Percentiles rank a stretch among this genome's conserved stretches.
These are phyloP conservation scores for Geococcyx californianus DNA, from an alignment of 2,113 vertebrate species.

Conservation along the genomic window DNA sequence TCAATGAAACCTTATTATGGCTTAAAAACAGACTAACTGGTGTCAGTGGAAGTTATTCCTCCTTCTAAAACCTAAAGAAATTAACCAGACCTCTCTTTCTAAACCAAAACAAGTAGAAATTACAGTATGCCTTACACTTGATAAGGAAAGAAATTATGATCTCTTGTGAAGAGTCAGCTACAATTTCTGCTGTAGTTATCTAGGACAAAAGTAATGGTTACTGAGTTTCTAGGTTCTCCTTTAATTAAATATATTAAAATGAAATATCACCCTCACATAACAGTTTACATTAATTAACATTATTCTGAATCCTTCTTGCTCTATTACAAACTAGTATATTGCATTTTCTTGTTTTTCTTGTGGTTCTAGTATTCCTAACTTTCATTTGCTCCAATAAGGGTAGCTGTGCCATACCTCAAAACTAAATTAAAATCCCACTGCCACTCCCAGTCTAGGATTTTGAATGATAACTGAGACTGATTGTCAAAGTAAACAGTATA, in stretches of 20 bases:
- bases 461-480: constrained; percentile 13
- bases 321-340: neutral
- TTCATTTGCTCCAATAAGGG: neutral
- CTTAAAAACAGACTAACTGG: constrained; percentile 44
- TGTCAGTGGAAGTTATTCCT: constrained; percentile 13
- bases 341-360: neutral
- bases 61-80: neutral
- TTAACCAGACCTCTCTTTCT: neutral
- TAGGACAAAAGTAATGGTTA: neutral
- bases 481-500: neutral
- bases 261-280: neutral
- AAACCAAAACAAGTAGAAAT: neutral
- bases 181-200: neutral
- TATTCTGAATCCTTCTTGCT: neutral
- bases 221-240: neutral
- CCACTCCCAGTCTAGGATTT: neutral
- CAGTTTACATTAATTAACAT: neutral
- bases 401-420: neutral
- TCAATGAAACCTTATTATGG: constrained; percentile 14
- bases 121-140: neutral
- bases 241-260: neutral
- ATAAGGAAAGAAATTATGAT: neutral
- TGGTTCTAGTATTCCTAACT: neutral
- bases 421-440: constrained; percentile 31
- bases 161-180: neutral